Base-by-base conservation (phyloP, 1,140 invertebrate genomes). In the Condylostylus longicornis region DNA sequence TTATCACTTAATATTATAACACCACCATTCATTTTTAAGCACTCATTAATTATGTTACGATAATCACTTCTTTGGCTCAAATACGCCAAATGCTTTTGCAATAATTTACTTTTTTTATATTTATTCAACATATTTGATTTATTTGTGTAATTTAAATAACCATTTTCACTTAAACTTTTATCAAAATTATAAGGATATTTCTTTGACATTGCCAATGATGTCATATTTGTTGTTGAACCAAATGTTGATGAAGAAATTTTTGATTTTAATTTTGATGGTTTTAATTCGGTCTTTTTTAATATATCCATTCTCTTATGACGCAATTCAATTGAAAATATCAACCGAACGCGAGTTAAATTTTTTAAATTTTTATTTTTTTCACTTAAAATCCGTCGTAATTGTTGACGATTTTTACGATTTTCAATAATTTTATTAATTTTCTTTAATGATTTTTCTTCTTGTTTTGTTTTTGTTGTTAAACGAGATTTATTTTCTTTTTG, bases 221-320 rank as follows among this genome's bases (percentile, higher is more conserved):
- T 55, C 53, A 38, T 42, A 42, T 28, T 55, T 53, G 22, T 38
- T 55, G 4, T 53, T 31, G 2, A 45, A 42, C 7, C 56, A 51
- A 6, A 50, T 34, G 41, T 56, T 51, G 37, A 56, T 51, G 22
- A 57, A 57, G 1, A 57, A 50, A 10, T 54, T n/a, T n/a, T n/a
- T n/a, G n/a, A n/a, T n/a, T n/a, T n/a, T n/a, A n/a, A n/a, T n/a
- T n/a, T n/a, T n/a, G n/a, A 42, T 37, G 50, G 44, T 8, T 46
- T 50, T 25, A 54, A 30, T 4, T 44, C 35, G n/a, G 46, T 49
- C 17, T 54, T 51, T 1, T 48, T 45, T n/a, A 58, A 43, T 13
- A 58, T 30, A 44, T 54, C 54, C 50, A 58, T 53, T 23, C 52
- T 45, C 33, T 53, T 57, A 42, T 58, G 54, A 3, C 54, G 49